A percentile compares a stretch with the other conserved stretches of the same genome.
Conservation (phyloP, 2,888 invertebrate species). For the Eretmocerus hayati region DNA sequence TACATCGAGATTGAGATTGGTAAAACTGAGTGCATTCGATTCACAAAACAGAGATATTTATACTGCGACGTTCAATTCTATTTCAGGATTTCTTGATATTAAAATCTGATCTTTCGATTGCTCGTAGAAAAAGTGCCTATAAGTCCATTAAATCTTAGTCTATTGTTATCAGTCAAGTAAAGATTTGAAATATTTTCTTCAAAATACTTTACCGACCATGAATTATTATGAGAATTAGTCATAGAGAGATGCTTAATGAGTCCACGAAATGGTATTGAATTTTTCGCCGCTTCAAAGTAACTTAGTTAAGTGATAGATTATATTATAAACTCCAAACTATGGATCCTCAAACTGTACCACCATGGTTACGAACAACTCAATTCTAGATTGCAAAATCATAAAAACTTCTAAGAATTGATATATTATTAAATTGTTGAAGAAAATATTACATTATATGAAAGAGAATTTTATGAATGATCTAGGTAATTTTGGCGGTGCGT, state of each 20-base stretch:
- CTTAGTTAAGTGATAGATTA: no score
- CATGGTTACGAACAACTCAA: slow-evolving; percentile 17
- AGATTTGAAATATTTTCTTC: slow-evolving; percentile 5
- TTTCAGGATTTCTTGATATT: slow-evolving; percentile 12
- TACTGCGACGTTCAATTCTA: no score
- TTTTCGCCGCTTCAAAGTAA: slow-evolving; percentile 6
- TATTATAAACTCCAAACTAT: slow-evolving; percentile 15
- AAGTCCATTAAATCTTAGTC: slow-evolving; percentile 21
- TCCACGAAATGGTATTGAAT: slow-evolving; percentile 8
- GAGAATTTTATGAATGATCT: not conserved
- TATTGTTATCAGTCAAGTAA: slow-evolving; percentile 15
- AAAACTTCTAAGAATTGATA: slow-evolving; percentile 9
- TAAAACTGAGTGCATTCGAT: no score
- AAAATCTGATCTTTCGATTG: slow-evolving; percentile 30
- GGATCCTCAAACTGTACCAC: slow-evolving; percentile 18
- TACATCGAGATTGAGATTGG: no score
- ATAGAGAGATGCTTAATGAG: not conserved
- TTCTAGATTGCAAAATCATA: slow-evolving; percentile 9
- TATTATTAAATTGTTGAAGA: slow-evolving; percentile 12
- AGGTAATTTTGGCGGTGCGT: not conserved
- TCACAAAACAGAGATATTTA: no score
- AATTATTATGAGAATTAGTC: slow-evolving; percentile 2
- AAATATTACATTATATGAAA: slow-evolving; percentile 7
- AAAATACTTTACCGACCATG: slow-evolving; percentile 2
- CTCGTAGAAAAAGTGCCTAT: slow-evolving; percentile 46